A percentile compares a stretch with the other conserved stretches of the same genome.
Conservation (phyloP, 2,888 invertebrate genomes). For the Napeogenes inachia region DNA sequence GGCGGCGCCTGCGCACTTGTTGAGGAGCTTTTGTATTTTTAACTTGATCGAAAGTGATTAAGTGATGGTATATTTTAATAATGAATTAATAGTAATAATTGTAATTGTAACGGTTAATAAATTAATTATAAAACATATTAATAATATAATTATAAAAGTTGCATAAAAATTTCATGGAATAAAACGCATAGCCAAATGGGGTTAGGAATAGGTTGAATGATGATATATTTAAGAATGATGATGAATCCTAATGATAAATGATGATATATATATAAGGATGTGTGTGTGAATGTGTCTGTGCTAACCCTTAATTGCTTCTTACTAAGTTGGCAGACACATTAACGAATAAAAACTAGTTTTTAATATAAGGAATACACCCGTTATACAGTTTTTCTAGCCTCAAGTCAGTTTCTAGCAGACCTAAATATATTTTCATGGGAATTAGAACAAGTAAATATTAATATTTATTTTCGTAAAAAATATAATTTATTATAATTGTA, state of each 20-base stretch:
- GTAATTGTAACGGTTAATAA: too few relatives aligned
- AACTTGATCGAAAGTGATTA: not conserved
- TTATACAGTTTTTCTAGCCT: conserved; percentile 13
- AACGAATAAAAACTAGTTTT: conserved; percentile 21
- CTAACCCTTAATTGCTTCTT: not conserved
- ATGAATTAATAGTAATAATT: too few relatives aligned
- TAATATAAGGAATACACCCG: conserved; percentile 18
- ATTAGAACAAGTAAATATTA: conserved; percentile 14
- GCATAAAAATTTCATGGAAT: too few relatives aligned
- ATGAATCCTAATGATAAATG: too few relatives aligned
- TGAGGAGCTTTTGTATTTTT: not conserved
- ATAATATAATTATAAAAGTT: too few relatives aligned
- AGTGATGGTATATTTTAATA: too few relatives aligned
- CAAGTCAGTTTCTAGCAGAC: conserved; percentile 9
- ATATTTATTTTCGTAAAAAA: not conserved
- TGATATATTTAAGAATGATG: too few relatives aligned
- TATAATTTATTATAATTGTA: too few relatives aligned
- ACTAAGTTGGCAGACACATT: conserved; percentile 8
- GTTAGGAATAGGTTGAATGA: too few relatives aligned
- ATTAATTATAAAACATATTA: too few relatives aligned
- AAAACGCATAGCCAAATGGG: too few relatives aligned
- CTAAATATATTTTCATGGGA: conserved; percentile 24
- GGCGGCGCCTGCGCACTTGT: not conserved
- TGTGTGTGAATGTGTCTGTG: not conserved
- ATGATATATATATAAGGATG: too few relatives aligned